Conservation (phyloP, 2,888 invertebrate genomes). For the Protula sp. region DNA sequence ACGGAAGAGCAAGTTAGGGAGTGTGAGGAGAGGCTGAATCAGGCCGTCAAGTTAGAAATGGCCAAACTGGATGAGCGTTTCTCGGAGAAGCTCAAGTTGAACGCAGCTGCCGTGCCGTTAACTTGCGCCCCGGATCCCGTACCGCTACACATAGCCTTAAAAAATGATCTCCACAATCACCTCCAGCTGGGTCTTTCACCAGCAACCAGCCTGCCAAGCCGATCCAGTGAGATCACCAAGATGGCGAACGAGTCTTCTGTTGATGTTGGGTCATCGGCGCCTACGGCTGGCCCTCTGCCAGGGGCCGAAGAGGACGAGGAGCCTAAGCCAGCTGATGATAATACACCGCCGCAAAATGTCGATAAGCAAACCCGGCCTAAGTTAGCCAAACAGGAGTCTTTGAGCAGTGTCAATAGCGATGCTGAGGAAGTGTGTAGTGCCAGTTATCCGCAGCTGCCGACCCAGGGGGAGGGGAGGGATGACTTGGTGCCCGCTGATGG, state of each 20-base stretch:
- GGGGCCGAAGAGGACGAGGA: background rate
- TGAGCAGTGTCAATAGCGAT: conserved; percentile 6
- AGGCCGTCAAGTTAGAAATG: no score
- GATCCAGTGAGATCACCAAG: conserved; percentile 1
- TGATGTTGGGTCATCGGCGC: conserved; percentile 27
- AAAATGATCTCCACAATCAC: background rate
- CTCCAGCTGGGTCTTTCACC: background rate
- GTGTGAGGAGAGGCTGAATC: no score
- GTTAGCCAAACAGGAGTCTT: conserved; percentile 17
- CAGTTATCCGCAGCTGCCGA: background rate
- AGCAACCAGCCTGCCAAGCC: background rate
- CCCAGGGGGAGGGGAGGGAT: background rate
- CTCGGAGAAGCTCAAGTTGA: no score
- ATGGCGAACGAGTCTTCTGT: background rate
- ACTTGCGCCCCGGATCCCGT: background rate
- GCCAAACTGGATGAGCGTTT: no score
- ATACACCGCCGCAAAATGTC: background rate
- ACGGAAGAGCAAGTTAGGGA: no score
- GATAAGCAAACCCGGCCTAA: background rate
- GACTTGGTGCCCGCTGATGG: background rate
- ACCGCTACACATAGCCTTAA: background rate
- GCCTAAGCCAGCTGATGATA: background rate
- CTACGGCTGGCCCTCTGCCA: conserved; percentile 21
- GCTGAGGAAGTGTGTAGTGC: conserved; percentile 5
- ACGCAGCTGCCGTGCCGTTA: background rate